Conservation (phyloP, 2,113 vertebrate genomes). For the Hippocampus guttulatus region DNA sequence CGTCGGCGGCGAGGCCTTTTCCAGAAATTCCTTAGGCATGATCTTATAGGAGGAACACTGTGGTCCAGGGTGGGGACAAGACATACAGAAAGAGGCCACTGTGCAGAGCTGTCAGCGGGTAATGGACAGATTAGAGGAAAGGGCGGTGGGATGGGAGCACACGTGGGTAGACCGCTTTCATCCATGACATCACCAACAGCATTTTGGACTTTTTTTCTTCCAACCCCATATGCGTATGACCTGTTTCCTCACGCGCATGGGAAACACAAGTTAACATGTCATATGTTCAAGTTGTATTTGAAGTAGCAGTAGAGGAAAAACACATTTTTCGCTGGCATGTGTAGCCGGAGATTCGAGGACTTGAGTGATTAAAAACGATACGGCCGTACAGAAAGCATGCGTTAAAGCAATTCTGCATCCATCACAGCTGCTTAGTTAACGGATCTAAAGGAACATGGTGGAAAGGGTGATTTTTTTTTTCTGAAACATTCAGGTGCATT, state of each 20-base stretch:
- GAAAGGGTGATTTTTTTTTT: constrained; percentile 40
- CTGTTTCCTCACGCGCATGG: constrained; percentile 30
- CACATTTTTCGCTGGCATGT: constrained; percentile 34
- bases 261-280: constrained; percentile 21
- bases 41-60: constrained; percentile 59
- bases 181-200: constrained; percentile 63
- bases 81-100: constrained; percentile 62
- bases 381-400: constrained; percentile 19
- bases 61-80: constrained; percentile 42
- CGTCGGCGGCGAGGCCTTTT: constrained; percentile 36
- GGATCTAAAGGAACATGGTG: constrained; percentile 11
- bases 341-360: constrained; percentile 16
- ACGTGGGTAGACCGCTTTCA: constrained; percentile 24
- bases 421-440: not conserved
- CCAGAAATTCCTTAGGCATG: constrained; percentile 67
- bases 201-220: constrained; percentile 1
- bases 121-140: constrained; percentile 20
- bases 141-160: constrained; percentile 19
- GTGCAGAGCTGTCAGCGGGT: constrained; percentile 52
- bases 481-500: not conserved
- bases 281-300: constrained; percentile 38
- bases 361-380: not conserved
- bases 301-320: constrained; percentile 28
- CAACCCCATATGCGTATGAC: constrained; percentile 25
- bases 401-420: constrained; percentile 13